Evolutionary conservation across 2,888 invertebrate genomes (phyloP).

Genomic region (Platynereis dumerilii): DNA sequence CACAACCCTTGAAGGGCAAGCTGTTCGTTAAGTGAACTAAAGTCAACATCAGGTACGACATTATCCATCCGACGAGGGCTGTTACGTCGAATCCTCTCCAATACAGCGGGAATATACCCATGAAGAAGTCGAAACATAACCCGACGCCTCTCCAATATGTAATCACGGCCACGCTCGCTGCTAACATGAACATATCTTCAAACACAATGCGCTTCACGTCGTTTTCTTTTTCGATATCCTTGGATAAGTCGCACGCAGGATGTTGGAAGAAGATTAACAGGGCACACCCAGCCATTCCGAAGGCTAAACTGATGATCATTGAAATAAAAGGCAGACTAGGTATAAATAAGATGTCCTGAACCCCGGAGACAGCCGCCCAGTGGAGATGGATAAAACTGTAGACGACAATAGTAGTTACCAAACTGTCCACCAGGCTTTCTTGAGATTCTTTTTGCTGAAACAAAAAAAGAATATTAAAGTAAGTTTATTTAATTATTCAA

Average conservation of each 20-base stretch:
- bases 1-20: background rate
- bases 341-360: background rate
- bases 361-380: background rate
- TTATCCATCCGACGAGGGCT: background rate
- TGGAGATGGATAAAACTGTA: background rate
- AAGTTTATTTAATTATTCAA: too few species aligned
- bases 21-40: slow-evolving; percentile 2
- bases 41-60: background rate
- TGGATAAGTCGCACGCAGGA: background rate
- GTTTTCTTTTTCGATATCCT: slow-evolving; percentile 3
- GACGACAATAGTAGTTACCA: background rate
- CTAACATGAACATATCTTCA: background rate
- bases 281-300: background rate
- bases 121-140: background rate
- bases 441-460: slow-evolving; percentile 1
- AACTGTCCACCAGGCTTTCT: background rate
- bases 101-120: background rate
- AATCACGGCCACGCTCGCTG: background rate
- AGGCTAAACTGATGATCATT: background rate
- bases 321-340: slow-evolving; percentile 1
- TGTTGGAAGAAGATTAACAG: background rate
- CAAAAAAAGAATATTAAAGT: too few species aligned
- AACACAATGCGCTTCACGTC: background rate
- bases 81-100: background rate
- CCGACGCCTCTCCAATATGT: background rate